Percentiles rank a stretch among this genome's conserved stretches.
Conservation (phyloP, 2,113 vertebrate species). For the Holacanthus passer region DNA sequence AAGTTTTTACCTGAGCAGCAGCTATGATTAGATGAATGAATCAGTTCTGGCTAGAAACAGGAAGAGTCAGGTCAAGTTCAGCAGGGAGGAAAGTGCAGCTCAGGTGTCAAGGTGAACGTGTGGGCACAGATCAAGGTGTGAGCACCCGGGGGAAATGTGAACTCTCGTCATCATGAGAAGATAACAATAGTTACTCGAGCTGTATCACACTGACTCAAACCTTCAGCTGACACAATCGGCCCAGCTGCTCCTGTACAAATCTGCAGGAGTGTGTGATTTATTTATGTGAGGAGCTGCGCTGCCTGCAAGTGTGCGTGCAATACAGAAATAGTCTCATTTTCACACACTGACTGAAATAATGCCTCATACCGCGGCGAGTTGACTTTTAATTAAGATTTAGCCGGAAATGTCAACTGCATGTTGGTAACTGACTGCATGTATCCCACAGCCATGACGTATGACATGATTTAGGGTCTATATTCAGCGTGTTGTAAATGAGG, state of each 20-base stretch:
- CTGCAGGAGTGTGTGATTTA: slow-evolving; percentile 50
- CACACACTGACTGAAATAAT: slow-evolving; percentile 38
- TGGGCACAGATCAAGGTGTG: slow-evolving; percentile 44
- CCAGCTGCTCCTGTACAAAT: slow-evolving; percentile 43
- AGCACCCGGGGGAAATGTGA: slow-evolving; percentile 48
- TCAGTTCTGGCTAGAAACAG: slow-evolving; percentile 27
- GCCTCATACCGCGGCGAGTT: not conserved
- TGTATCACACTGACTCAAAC: slow-evolving; percentile 55
- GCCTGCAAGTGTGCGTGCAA: slow-evolving; percentile 28
- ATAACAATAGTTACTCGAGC: slow-evolving; percentile 55
- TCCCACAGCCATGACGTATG: slow-evolving; percentile 47
- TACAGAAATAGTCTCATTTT: slow-evolving; percentile 53
- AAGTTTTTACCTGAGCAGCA: slow-evolving; percentile 1
- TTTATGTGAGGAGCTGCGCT: slow-evolving; percentile 33
- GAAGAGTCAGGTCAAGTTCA: slow-evolving; percentile 38
- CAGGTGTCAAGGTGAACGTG: slow-evolving; percentile 51
- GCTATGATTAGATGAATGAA: slow-evolving; percentile 29
- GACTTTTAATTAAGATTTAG: slow-evolving; percentile 27
- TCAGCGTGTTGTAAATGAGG: slow-evolving; percentile 67
- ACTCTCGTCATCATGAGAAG: slow-evolving; percentile 35
- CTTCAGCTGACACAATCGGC: slow-evolving; percentile 43
- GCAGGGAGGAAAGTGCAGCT: slow-evolving; percentile 43
- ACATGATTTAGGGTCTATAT: slow-evolving; percentile 57
- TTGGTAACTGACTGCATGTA: slow-evolving; percentile 21
- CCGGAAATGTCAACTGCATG: slow-evolving; percentile 16